Percentiles rank a stretch among this genome's conserved stretches.
Conservation (phyloP, 1,140 invertebrate species). For the Ceratina japonica region DNA sequence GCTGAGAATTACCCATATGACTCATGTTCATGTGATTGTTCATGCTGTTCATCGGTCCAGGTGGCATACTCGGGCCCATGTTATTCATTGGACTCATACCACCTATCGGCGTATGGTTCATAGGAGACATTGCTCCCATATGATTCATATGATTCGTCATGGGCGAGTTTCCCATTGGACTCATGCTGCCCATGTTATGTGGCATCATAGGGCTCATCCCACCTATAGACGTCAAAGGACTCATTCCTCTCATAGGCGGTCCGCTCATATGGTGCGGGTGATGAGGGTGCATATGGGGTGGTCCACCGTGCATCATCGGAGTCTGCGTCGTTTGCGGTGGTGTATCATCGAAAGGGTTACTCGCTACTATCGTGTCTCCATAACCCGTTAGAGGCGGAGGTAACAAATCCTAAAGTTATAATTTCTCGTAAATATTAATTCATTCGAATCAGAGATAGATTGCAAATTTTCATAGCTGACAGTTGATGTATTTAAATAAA, state of each 20-base stretch:
- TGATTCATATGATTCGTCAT: constrained; percentile 83
- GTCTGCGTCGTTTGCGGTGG: constrained; percentile 83
- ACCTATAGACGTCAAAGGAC: constrained; percentile 82
- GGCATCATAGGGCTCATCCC: constrained; percentile 86
- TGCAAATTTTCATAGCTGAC: too few species aligned
- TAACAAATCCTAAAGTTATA: constrained; percentile 81
- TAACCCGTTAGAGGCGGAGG: constrained; percentile 92
- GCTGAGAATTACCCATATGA: constrained; percentile 85
- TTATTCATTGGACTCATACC: constrained; percentile 85
- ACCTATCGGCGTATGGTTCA: constrained; percentile 83
- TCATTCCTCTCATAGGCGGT: constrained; percentile 81
- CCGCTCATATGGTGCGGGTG: constrained; percentile 84
- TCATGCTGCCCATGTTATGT: constrained; percentile 78
- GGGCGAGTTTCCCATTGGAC: constrained; percentile 75
- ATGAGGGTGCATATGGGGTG: constrained; percentile 78
- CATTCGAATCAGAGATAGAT: too few species aligned
- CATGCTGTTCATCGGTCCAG: constrained; percentile 79
- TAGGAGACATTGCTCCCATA: constrained; percentile 80
- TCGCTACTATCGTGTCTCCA: constrained; percentile 95
- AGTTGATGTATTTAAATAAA: neutral
- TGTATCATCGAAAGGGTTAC: constrained; percentile 97
- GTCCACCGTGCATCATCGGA: constrained; percentile 83
- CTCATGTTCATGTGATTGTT: constrained; percentile 85
- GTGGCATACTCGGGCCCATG: constrained; percentile 83
- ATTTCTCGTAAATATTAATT: too few species aligned